A percentile compares a stretch with the other conserved stretches of the same genome.
These are phyloP conservation scores for Nephrotoma appendiculata DNA, from an alignment of 2,888 invertebrate species.

Conservation along the genomic window DNA sequence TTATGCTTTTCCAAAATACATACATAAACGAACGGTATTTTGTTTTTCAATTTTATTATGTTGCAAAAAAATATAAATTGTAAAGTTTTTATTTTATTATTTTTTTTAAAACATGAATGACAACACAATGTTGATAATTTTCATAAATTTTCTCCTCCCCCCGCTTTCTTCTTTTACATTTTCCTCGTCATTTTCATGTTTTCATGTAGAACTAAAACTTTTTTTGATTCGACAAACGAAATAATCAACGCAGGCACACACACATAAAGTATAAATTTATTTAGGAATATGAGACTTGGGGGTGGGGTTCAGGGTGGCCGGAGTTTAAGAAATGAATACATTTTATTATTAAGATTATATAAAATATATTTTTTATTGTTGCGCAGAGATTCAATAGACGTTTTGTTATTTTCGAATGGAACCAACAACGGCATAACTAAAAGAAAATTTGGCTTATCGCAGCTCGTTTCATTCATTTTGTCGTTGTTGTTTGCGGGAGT, in stretches of 20 bases:
- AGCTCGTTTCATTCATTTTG: background rate
- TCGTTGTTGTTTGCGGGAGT: background rate
- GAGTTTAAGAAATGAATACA: background rate
- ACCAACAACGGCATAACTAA: background rate
- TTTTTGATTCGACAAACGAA: background rate
- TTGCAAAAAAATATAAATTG: background rate
- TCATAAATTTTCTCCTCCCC: background rate
- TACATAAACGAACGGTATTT: background rate
- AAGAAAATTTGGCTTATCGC: background rate
- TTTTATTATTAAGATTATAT: background rate
- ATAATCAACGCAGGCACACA: background rate
- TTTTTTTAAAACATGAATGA: background rate
- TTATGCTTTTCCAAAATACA: background rate
- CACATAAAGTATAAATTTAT: background rate
- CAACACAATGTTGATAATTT: background rate
- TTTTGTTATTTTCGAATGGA: background rate
- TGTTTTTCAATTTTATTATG: background rate
- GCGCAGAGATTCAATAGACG: background rate
- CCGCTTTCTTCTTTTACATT: background rate
- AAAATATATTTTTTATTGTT: background rate
- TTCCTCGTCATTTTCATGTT: background rate
- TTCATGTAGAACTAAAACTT: background rate
- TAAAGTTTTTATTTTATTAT: background rate
- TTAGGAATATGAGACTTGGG: background rate
- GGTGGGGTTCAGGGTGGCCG: background rate